These are phyloP conservation scores for Actias luna DNA, from an alignment of 2,888 invertebrate species.

Conservation along the genomic window DNA sequence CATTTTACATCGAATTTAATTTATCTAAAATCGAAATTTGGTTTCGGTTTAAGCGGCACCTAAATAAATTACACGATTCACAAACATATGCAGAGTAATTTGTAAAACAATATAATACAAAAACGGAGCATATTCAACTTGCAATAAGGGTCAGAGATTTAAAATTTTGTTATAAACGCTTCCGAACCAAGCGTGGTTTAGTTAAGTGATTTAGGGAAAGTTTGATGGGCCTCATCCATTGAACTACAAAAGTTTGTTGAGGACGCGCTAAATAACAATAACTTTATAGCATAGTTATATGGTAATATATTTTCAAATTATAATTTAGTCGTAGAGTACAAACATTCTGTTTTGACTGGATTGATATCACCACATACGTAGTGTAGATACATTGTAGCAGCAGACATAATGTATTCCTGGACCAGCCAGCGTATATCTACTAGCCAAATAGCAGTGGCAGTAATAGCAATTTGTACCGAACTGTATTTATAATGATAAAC, in stretches of 20 bases:
- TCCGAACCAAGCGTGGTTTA: constrained; percentile 10
- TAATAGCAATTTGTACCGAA: too few species aligned
- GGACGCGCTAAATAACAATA: constrained; percentile 12
- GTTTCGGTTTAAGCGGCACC: constrained; percentile 6
- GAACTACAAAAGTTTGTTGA: constrained; percentile 16
- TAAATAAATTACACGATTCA: background rate
- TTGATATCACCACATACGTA: too few species aligned
- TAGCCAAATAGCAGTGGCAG: too few species aligned
- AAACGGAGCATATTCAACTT: background rate
- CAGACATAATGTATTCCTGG: too few species aligned
- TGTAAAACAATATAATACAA: background rate
- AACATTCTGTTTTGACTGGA: too few species aligned
- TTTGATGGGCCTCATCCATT: constrained; percentile 18
- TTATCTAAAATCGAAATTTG: background rate
- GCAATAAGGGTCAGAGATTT: background rate
- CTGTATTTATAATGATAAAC: too few species aligned
- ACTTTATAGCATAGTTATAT: constrained; percentile 3
- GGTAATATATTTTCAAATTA: background rate
- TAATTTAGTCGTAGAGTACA: too few species aligned
- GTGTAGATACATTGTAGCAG: too few species aligned
- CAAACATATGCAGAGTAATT: background rate
- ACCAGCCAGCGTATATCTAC: too few species aligned
- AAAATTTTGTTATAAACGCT: background rate
- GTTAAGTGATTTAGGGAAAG: constrained; percentile 15
- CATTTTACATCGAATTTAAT: background rate